phyloP scores from a whole-genome alignment of 1,140 invertebrate genomes.

The Mamestra configurata region DNA sequence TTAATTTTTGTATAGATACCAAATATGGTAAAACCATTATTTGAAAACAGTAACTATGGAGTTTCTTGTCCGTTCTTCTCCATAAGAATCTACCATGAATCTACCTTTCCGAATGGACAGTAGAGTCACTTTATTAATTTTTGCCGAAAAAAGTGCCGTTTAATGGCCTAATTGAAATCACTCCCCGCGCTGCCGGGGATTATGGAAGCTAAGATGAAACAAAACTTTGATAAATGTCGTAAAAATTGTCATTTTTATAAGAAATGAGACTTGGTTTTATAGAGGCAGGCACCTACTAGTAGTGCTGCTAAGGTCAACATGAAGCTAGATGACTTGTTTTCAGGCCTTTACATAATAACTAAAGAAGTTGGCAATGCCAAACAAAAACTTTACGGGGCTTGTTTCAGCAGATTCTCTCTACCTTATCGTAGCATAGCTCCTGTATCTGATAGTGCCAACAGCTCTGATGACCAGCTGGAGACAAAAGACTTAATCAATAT shows the following conservation, averaged over 20 bases:
- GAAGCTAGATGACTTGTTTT: conserved; percentile 63
- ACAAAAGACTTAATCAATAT: not conserved
- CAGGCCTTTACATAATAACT: conserved; percentile 60
- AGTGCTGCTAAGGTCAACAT: conserved; percentile 41
- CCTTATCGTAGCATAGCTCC: not conserved
- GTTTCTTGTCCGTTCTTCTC: too few species aligned
- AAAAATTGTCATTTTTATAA: conserved; percentile 54
- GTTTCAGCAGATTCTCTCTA: not conserved
- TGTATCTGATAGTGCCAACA: not conserved
- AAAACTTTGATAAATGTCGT: conserved; percentile 58
- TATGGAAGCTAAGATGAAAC: conserved; percentile 61
- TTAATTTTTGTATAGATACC: too few species aligned
- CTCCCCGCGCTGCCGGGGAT: too few species aligned
- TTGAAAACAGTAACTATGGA: too few species aligned
- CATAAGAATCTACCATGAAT: too few species aligned
- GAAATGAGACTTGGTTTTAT: too few species aligned
- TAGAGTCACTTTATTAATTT: too few species aligned
- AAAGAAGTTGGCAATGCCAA: conserved; percentile 30
- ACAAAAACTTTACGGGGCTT: not conserved
- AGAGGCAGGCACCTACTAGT: conserved; percentile 57
- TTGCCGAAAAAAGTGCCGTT: too few species aligned
- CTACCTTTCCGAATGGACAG: too few species aligned
- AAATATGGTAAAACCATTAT: too few species aligned
- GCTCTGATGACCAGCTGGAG: not conserved
- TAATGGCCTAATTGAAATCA: too few species aligned